phyloP scores from a whole-genome alignment of 2,888 invertebrate species.

The Tachystola acroxantha region DNA sequence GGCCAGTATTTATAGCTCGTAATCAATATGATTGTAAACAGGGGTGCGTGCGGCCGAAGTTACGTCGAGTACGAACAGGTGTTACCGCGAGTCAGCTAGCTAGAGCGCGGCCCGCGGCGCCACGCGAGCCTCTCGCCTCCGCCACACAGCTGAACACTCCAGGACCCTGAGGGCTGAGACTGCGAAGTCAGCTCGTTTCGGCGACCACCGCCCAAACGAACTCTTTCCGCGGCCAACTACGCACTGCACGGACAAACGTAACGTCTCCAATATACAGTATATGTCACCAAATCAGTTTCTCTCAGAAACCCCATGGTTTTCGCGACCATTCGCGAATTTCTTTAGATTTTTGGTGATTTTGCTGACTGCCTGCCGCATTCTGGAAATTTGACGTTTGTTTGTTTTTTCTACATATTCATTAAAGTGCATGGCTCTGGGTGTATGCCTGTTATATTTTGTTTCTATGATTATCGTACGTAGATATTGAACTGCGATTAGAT shows the following conservation, averaged over 20 bases:
- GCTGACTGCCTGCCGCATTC: not conserved
- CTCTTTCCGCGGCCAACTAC: conserved; percentile 10
- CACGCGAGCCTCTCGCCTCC: too few relatives aligned
- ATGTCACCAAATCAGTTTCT: conserved; percentile 18
- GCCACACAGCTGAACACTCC: not conserved
- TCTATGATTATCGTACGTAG: too few relatives aligned
- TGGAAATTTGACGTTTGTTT: not conserved
- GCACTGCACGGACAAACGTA: conserved; percentile 6
- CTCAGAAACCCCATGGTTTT: conserved; percentile 31
- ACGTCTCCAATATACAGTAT: conserved; percentile 5
- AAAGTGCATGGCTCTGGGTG: too few relatives aligned
- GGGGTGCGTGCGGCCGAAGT: too few relatives aligned
- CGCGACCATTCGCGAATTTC: conserved; percentile 25
- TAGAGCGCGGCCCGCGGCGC: too few relatives aligned
- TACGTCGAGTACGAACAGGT: too few relatives aligned
- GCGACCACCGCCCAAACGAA: conserved; percentile 12
- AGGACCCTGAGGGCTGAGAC: not conserved
- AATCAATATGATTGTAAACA: too few relatives aligned
- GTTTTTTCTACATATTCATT: too few relatives aligned
- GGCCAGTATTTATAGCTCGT: too few relatives aligned
- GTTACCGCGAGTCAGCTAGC: too few relatives aligned
- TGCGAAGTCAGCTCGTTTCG: not conserved
- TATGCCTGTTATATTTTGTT: too few relatives aligned
- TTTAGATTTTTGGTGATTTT: conserved; percentile 14
- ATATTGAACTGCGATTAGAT: too few relatives aligned